phyloP scores from a whole-genome alignment of 2,113 vertebrate species.

The Plecotus auritus region DNA sequence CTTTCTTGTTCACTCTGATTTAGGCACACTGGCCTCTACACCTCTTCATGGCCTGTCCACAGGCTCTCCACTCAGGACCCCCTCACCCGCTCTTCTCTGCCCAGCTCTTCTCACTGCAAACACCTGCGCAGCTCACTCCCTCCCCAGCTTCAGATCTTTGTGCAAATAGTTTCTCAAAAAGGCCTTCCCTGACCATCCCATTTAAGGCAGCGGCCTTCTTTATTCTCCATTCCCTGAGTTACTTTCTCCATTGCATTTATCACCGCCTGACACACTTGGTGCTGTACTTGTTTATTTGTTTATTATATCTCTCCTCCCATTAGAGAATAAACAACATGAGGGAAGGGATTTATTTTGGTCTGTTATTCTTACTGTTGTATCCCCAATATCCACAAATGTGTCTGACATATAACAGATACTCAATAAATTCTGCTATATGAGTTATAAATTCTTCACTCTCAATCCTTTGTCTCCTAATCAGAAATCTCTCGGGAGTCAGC shows the following conservation, averaged over 20 bases:
- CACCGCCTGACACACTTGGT: neutral
- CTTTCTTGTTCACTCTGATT: neutral
- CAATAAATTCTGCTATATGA: neutral
- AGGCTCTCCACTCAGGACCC: neutral
- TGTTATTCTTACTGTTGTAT: neutral
- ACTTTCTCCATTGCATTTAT: neutral
- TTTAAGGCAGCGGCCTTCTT: neutral
- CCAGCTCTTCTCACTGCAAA: neutral
- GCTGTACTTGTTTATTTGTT: neutral
- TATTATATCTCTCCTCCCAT: neutral
- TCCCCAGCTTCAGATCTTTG: neutral
- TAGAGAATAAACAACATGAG: neutral
- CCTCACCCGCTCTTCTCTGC: neutral
- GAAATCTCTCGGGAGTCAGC: slow-evolving; percentile 6
- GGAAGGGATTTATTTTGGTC: neutral
- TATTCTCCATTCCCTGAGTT: neutral
- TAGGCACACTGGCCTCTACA: neutral
- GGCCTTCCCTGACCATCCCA: neutral
- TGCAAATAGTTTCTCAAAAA: neutral
- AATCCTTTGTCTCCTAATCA: neutral
- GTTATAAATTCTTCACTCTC: neutral
- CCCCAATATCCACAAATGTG: neutral
- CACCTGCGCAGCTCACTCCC: neutral
- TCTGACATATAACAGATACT: neutral
- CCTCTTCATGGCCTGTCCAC: neutral